Percentiles rank a stretch among this genome's conserved stretches.
phyloP scores from a whole-genome alignment of 2,888 invertebrate species.

The Polydrusus pterygomalis region DNA sequence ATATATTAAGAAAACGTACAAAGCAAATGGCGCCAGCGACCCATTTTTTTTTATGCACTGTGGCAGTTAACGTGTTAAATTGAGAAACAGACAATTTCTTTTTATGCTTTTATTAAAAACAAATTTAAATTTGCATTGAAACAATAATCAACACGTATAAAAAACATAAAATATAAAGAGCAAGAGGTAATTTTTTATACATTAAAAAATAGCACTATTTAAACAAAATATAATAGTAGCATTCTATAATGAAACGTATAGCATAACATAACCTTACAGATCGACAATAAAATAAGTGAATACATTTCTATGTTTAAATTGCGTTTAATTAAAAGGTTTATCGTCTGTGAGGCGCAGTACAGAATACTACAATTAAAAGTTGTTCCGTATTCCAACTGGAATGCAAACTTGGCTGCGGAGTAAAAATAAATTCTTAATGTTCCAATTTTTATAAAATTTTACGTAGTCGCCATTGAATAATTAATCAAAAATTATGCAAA shows the following conservation, averaged over 20 bases:
- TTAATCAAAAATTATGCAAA: no score
- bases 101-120: slow-evolving; percentile 41
- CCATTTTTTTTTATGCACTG: no score
- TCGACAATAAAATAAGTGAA: background rate
- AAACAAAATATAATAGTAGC: background rate
- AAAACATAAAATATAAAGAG: slow-evolving; percentile 39
- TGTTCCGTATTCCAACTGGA: background rate
- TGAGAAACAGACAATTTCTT: slow-evolving; percentile 1
- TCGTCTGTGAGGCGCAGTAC: background rate
- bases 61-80: background rate
- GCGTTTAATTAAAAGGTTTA: no score
- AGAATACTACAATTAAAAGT: background rate
- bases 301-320: background rate
- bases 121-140: slow-evolving; percentile 46
- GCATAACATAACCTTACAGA: background rate
- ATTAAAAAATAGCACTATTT: slow-evolving; percentile 23
- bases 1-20: no score
- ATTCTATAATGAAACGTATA: background rate
- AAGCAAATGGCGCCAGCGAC: no score
- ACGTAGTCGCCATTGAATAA: no score
- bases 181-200: slow-evolving; percentile 31
- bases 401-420: no score
- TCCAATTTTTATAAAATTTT: no score
- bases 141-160: slow-evolving; percentile 44
- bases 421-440: no score